These are phyloP conservation scores for Achatina immaculata DNA, from an alignment of 1,140 invertebrate species.

Conservation along the genomic window DNA sequence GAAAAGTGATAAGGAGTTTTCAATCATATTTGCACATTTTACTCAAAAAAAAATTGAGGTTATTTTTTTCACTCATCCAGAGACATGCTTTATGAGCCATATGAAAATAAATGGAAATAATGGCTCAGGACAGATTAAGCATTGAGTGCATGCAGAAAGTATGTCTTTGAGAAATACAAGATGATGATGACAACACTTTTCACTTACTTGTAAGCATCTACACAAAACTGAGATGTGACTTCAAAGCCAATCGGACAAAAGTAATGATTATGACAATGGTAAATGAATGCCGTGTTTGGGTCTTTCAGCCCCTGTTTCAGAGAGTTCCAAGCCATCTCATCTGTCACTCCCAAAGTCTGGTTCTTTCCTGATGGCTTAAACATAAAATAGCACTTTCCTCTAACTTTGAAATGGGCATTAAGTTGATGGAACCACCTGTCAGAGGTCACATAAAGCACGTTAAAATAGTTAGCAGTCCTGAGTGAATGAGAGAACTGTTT, in stretches of 20 bases:
- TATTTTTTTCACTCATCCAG: too few relatives aligned
- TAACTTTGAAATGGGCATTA: conserved; percentile 64
- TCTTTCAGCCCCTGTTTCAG: conserved; percentile 62
- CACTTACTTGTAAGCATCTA: conserved; percentile 62
- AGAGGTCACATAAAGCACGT: conserved; percentile 12
- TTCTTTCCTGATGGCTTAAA: conserved; percentile 67
- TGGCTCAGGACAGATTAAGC: too few relatives aligned
- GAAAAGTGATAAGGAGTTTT: too few relatives aligned
- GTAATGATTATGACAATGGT: conserved; percentile 70
- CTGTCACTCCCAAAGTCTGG: conserved; percentile 54
- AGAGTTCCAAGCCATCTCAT: conserved; percentile 53
- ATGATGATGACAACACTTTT: too few relatives aligned
- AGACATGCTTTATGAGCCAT: too few relatives aligned
- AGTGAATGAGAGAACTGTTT: too few relatives aligned
- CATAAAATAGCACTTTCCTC: conserved; percentile 56
- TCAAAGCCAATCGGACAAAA: conserved; percentile 69
- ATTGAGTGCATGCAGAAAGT: too few relatives aligned
- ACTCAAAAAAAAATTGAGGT: too few relatives aligned
- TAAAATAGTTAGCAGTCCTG: too few relatives aligned
- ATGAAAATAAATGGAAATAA: too few relatives aligned
- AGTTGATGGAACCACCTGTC: conserved; percentile 64
- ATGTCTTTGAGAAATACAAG: too few relatives aligned
- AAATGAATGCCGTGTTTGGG: conserved; percentile 60
- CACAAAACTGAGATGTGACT: conserved; percentile 54
- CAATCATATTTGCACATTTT: too few relatives aligned